phyloP scores from a whole-genome alignment of 2,113 vertebrate genomes.

The Rhea pennata region DNA sequence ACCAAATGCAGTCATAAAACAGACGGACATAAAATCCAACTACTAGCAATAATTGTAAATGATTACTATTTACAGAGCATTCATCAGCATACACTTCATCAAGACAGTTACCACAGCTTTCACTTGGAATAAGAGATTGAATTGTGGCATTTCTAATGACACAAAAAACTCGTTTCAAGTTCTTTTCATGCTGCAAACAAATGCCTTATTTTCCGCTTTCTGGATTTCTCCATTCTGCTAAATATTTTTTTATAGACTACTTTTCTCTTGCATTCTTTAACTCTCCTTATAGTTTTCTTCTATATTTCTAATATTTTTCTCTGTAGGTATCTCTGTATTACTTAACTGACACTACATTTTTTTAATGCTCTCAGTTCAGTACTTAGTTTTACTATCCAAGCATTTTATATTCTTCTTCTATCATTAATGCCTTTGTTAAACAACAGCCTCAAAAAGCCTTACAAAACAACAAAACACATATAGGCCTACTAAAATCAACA shows the following conservation, averaged over 20 bases:
- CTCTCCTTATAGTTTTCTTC: background rate
- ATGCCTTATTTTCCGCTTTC: constrained; percentile 23
- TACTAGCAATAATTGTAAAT: constrained; percentile 42
- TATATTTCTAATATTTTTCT: background rate
- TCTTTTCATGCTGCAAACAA: background rate
- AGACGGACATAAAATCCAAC: constrained; percentile 4
- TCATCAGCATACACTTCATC: constrained; percentile 47
- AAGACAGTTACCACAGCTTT: constrained; percentile 36
- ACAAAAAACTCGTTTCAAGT: constrained; percentile 2
- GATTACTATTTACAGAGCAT: constrained; percentile 51
- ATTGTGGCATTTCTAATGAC: constrained; percentile 19
- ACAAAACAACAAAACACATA: background rate
- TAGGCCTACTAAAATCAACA: background rate
- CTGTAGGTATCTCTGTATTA: background rate
- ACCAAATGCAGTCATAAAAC: background rate
- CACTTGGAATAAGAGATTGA: constrained; percentile 18
- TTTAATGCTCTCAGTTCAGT: background rate
- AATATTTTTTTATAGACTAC: background rate
- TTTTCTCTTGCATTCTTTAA: background rate
- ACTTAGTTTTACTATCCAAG: background rate
- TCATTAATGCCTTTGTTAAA: background rate
- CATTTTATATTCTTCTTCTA: background rate
- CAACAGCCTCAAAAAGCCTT: background rate
- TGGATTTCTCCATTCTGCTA: background rate
- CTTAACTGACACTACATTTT: background rate